Evolutionary conservation across 2,888 invertebrate species (phyloP).

Genomic region (Melanotus villosus): DNA sequence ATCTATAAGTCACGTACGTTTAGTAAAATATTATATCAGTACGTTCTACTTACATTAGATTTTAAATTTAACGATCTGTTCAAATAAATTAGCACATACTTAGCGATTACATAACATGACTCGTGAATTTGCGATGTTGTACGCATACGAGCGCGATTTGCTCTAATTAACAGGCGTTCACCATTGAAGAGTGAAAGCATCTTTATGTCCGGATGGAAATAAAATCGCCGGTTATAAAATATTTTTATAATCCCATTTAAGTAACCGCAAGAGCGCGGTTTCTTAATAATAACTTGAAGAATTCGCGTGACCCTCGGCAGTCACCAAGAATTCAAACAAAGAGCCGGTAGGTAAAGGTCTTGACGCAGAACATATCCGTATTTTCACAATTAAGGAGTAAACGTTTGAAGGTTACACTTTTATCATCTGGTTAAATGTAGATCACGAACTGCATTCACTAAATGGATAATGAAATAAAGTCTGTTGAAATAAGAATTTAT

Average conservation of each 20-base stretch:
- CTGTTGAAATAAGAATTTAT: constrained; percentile 24
- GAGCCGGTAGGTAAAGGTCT: background rate
- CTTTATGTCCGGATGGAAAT: constrained; percentile 23
- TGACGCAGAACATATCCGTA: background rate
- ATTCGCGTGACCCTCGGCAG: constrained; percentile 15
- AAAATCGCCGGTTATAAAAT: background rate
- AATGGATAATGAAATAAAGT: constrained; percentile 6
- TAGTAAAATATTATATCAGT: no score
- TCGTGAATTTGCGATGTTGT: constrained; percentile 25
- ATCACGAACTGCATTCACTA: constrained; percentile 40
- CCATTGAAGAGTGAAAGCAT: constrained; percentile 43
- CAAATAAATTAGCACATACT: background rate
- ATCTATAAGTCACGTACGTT: no score
- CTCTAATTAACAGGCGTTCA: constrained; percentile 41
- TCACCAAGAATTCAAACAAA: background rate
- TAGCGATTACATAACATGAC: constrained; percentile 19
- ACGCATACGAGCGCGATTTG: constrained; percentile 30
- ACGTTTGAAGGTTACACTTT: constrained; percentile 10
- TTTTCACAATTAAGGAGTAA: constrained; percentile 23
- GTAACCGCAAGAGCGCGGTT: background rate
- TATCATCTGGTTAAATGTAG: constrained; percentile 10
- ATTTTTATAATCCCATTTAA: background rate
- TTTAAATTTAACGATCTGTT: background rate
- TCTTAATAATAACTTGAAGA: background rate
- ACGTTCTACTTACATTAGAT: background rate